Conservation (phyloP, 1,140 invertebrate species). For the Atopsyche davidsoni region DNA sequence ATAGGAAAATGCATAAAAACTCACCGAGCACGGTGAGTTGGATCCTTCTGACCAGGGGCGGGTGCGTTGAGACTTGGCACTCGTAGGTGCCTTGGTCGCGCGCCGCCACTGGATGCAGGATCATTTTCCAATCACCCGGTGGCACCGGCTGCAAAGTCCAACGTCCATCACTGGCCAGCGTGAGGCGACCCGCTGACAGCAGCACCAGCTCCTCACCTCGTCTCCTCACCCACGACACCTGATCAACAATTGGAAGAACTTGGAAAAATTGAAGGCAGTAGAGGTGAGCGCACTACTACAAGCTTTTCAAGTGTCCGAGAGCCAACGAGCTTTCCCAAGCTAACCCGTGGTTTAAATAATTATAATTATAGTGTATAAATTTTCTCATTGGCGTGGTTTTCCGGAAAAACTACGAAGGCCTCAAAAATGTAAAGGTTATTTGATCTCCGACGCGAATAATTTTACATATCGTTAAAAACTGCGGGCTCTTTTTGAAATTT, state of each 20-base stretch:
- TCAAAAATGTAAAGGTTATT: no score
- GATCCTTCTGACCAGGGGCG: constrained; percentile 25
- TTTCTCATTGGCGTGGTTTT: no score
- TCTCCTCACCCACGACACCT: constrained; percentile 28
- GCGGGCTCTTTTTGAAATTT: no score
- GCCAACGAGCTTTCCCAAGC: no score
- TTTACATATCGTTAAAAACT: no score
- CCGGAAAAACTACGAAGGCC: no score
- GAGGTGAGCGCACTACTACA: no score
- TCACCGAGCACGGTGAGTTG: constrained; percentile 26
- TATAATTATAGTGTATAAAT: no score
- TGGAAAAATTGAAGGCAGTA: no score
- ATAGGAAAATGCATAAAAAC: constrained; percentile 1
- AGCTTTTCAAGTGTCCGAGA: no score
- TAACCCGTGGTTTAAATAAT: no score
- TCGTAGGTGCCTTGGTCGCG: constrained; percentile 28
- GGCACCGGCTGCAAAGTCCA: constrained; percentile 22
- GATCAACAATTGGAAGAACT: not conserved
- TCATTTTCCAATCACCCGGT: constrained; percentile 24
- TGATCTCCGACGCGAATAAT: no score
- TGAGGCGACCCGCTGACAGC: constrained; percentile 23
- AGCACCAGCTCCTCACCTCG: constrained; percentile 25
- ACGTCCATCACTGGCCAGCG: constrained; percentile 27
- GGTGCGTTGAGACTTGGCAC: constrained; percentile 28
- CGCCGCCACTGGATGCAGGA: constrained; percentile 23